phyloP scores from a whole-genome alignment of 2,888 invertebrate genomes.

The Agapetus fuscipes region DNA sequence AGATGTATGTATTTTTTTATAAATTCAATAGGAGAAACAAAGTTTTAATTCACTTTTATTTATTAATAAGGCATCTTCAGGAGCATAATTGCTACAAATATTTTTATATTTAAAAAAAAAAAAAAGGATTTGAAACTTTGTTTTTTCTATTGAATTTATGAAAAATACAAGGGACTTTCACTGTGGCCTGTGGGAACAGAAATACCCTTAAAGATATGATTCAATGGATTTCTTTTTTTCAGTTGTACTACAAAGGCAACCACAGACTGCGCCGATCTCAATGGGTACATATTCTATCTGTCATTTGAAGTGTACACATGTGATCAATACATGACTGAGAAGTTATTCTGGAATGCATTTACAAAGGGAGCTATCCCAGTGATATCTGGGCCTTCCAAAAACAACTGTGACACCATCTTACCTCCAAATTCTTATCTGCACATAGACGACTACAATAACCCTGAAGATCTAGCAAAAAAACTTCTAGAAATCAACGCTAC shows the following conservation, averaged over 20 bases:
- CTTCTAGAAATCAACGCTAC: conserved; percentile 39
- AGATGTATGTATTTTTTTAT: too few species aligned
- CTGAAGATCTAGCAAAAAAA: conserved; percentile 42
- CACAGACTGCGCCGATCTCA: conserved; percentile 46
- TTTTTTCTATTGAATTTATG: too few species aligned
- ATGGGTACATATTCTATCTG: conserved; percentile 56
- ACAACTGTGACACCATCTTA: conserved; percentile 39
- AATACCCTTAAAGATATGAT: too few species aligned
- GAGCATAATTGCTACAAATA: too few species aligned
- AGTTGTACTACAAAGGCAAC: conserved; percentile 56
- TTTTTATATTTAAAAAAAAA: too few species aligned
- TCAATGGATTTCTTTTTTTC: conserved; percentile 28
- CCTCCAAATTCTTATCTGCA: conserved; percentile 57
- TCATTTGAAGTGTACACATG: conserved; percentile 63
- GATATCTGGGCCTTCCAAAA: conserved; percentile 48
- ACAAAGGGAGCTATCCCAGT: conserved; percentile 53
- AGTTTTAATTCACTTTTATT: too few species aligned
- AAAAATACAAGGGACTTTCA: too few species aligned
- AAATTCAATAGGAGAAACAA: too few species aligned
- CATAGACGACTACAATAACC: conserved; percentile 42
- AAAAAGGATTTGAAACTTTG: too few species aligned
- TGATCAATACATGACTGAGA: conserved; percentile 60
- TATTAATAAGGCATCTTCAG: too few species aligned
- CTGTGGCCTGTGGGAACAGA: too few species aligned
- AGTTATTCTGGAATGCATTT: conserved; percentile 57